Evolutionary conservation across 2,113 vertebrate species (phyloP), one percentile per base, ranked within the genome.

Genomic region (Tringa solitaria): DNA sequence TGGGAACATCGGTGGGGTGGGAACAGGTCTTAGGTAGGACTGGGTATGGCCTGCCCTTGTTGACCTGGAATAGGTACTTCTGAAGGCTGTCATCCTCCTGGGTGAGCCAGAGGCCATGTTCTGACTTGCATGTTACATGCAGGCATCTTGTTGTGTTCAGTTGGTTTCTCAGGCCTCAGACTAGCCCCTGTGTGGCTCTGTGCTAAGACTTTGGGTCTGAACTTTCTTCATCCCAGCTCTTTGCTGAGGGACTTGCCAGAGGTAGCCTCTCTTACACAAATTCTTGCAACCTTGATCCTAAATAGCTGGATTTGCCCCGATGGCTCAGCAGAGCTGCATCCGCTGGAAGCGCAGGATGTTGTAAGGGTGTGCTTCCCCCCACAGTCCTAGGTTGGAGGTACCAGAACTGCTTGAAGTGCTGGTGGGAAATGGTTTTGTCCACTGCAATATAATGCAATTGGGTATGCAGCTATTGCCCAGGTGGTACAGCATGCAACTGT

Each of bases 51-150:
- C 72, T 50, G 48, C 54, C 27, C 5, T 0, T 14, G 0, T 3
- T 50, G 86, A 23, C 83, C 37, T 65, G 59, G 23, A 27, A 17
- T 32, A 17, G 32, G 5, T 39, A 0, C 20, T 61, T 41, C 18
- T 77, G 68, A 63, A 45, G 37, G 64, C 35, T 59, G 15, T 18
- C 41, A 12, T 54, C 39, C 27, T 88, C 30, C 56, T 64, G 57
- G 39, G 33, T 33, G 43, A 26, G 46, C 21, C 0, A 3, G 37
- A 26, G 48, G 26, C 30, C 1, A 0, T 17, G 14, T 30, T 75
- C 16, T 65, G n/a, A 8, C 17, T 18, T 1, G 0, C 3, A 0
- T 11, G 37, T 70, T 37, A 15, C n/a, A 30, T 1, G 0, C 16
- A 5, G 51, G 18, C 46, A 10, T 12, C 21, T 67, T 1, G 0